Percentiles rank a stretch among this genome's conserved stretches.
phyloP scores from a whole-genome alignment of 2,797 vertebrate species.

The Gouania willdenowi region DNA sequence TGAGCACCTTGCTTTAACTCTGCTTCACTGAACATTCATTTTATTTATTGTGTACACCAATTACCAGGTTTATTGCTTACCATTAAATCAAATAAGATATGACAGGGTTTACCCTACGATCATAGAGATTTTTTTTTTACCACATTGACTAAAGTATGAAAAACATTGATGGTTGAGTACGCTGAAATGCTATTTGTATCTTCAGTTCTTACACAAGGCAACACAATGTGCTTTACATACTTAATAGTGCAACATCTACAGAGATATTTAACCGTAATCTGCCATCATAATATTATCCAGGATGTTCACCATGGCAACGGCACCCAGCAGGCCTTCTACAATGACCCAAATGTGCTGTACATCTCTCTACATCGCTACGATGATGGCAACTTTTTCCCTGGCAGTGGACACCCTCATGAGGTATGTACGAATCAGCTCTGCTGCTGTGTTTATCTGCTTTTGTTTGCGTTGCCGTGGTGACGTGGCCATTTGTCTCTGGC shows the following conservation, averaged over 20 bases:
- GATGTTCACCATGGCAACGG: constrained; percentile 92
- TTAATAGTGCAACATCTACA: constrained; percentile 19
- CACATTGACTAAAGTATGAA: too few species aligned
- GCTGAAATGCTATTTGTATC: too few species aligned
- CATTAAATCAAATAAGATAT: too few species aligned
- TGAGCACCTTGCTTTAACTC: too few species aligned
- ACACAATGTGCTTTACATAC: constrained; percentile 7
- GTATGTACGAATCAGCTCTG: constrained; percentile 51
- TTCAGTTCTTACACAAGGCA: too few species aligned
- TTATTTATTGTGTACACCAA: too few species aligned
- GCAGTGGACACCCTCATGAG: constrained; percentile 85
- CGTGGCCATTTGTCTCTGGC: constrained; percentile 3
- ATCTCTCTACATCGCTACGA: constrained; percentile 91
- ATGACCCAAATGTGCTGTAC: constrained; percentile 86
- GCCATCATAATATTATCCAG: too few species aligned
- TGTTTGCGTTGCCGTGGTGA: constrained; percentile 28
- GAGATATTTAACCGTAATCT: constrained; percentile 13
- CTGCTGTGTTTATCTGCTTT: constrained; percentile 18
- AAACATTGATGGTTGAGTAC: too few species aligned
- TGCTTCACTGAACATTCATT: too few species aligned
- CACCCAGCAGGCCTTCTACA: constrained; percentile 89
- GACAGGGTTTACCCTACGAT: too few species aligned
- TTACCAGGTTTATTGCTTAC: too few species aligned
- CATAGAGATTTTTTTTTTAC: too few species aligned
- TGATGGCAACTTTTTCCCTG: constrained; percentile 82